These are phyloP conservation scores for Corythornis leucogaster DNA, from an alignment of 2,797 vertebrate genomes.

Conservation along the genomic window DNA sequence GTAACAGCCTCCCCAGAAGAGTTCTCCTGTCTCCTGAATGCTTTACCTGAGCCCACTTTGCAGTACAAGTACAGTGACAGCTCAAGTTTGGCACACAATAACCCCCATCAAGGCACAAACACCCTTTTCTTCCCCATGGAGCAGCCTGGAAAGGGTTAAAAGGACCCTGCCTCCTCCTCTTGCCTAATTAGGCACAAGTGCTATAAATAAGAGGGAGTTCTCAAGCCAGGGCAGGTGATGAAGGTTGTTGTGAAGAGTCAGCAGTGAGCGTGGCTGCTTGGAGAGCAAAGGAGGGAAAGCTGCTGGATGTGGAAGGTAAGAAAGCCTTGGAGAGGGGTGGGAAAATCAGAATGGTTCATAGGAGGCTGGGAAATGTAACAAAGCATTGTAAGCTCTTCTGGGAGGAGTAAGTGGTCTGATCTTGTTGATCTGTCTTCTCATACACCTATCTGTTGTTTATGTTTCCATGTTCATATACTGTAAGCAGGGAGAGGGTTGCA, in stretches of 20 bases:
- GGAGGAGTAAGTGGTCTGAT: neutral
- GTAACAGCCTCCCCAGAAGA: neutral
- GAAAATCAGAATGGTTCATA: neutral
- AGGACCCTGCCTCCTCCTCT: neutral
- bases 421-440: neutral
- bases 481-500: neutral
- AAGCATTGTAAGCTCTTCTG: neutral
- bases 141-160: neutral
- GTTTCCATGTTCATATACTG: neutral
- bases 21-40: neutral
- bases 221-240: neutral
- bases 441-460: neutral
- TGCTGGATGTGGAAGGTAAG: neutral
- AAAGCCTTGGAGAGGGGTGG: neutral
- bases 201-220: neutral
- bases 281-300: neutral
- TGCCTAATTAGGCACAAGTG: neutral
- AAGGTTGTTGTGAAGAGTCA: fast-evolving
- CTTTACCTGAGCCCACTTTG: neutral
- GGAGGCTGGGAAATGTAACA: neutral
- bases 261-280: too few relatives aligned
- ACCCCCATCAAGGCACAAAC: neutral
- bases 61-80: neutral
- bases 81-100: neutral
- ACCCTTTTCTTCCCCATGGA: neutral